Evolutionary conservation across 2,888 invertebrate genomes (phyloP), one percentile per base, ranked within the genome.

Genomic region (Petrophora chlorosata): DNA sequence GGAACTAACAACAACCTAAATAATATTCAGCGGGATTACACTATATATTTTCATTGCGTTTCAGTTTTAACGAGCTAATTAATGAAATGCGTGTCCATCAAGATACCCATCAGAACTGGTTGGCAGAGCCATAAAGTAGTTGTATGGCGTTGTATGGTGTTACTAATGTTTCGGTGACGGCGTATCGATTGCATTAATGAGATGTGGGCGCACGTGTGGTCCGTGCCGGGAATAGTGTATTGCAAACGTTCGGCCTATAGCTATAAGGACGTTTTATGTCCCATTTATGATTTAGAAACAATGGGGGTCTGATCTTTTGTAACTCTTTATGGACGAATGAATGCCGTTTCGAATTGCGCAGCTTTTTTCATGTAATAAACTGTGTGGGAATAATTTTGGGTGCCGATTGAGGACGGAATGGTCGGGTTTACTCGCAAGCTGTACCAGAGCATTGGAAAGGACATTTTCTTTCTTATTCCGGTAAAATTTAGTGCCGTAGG

Each of bases 101-200:
- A 41, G 56, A 65, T 67, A 70, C 67, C 62, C 65, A 63, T 71
- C 66, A 67, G 55, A 63, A 68, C 73, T 68, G 73, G 75, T 80
- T 73, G 61, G 61, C 62, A 65, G 50, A 61, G 73, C 76, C 76
- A 81, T 83, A 84, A 82, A 80, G 76, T 74, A 78, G 73, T 72
- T 64, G 59, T 72, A 48, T 48, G 39, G 38, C 51, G 36, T 3
- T 39, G 42, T 46, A 75, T 69, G 74, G 76, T 70, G 73, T 79
- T 75, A 66, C 76, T 83, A 79, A 86, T 82, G 84, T 81, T 83
- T 80, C 71, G 77, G 77, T 79, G 78, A 82, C 76, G 82, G 78
- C 79, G 81, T 84, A 85, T 85, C 83, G 79, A 82, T 82, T 80
- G 89, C 88, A 87, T 90, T 89, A 90, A 90, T 89, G 82, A 79